Percentiles rank a stretch among this genome's conserved stretches.
Evolutionary conservation across 2,888 invertebrate species (phyloP).

Genomic region (Fragum sueziense): DNA sequence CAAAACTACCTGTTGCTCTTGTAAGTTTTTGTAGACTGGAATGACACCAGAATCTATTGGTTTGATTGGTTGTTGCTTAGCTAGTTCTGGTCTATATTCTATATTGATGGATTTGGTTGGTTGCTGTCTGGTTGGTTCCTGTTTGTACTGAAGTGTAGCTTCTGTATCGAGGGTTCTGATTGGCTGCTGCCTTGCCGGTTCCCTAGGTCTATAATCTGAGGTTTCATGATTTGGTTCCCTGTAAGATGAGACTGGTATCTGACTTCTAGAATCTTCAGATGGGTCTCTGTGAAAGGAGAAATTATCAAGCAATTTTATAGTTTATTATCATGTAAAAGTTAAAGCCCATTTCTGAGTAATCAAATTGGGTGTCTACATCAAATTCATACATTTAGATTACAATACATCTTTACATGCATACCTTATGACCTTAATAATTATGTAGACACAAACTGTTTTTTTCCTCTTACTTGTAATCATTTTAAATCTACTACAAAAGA

Average conservation of each 20-base stretch:
- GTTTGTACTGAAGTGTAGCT: constrained; percentile 68
- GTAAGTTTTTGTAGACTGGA: constrained; percentile 73
- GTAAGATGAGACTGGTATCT: constrained; percentile 20
- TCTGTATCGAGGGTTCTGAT: constrained; percentile 56
- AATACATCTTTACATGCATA: no score
- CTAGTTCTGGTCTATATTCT: constrained; percentile 53
- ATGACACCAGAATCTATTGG: constrained; percentile 67
- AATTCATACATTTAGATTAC: no score
- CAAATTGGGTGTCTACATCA: no score
- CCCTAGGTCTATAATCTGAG: constrained; percentile 38
- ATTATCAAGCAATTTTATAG: no score
- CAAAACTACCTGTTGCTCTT: constrained; percentile 73
- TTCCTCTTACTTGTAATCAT: no score
- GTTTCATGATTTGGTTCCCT: constrained; percentile 46
- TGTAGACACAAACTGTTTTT: no score
- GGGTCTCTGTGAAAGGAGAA: background rate
- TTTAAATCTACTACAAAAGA: no score
- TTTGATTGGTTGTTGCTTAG: constrained; percentile 9
- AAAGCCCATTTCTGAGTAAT: no score
- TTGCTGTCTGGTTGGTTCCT: background rate
- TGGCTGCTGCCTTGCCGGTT: constrained; percentile 9
- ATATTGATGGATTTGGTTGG: constrained; percentile 43
- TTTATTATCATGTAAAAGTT: no score
- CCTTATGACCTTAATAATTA: no score
- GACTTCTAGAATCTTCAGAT: background rate